Evolutionary conservation across 2,888 invertebrate species (phyloP), one percentile per base, ranked within the genome.

Genomic region (Amblyjoppa proteus): DNA sequence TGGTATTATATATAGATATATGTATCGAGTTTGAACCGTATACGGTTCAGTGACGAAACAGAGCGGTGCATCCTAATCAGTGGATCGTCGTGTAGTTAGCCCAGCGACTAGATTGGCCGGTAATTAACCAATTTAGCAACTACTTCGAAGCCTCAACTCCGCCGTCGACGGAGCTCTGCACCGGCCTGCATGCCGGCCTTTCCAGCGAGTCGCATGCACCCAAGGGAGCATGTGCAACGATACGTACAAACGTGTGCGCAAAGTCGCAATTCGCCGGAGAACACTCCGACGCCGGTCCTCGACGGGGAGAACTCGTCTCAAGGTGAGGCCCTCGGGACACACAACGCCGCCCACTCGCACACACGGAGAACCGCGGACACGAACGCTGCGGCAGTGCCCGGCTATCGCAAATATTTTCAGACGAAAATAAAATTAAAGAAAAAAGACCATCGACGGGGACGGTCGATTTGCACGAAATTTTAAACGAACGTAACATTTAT

Each of bases 121-220:
- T 79, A 83, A 83, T 83, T 83, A 83, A 83, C 64, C 79, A 83
- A 79, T 78, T 76, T 79, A 75, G 16, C 38, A 74, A 74, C n/a
- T 74, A 79, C 74, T 61, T 28, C 51, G 69, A 79, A 53, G 61
- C 58, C 34, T 38, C 38, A 45, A 51, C 70, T 61, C 38, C 13
- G 49, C 31, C 11, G 49, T 25, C 5, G 25, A 41, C 25, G 64
- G 34, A 31, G 51, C 11, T 75, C 34, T 74, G 25, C 13, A 11
- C 25, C 45, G 16, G n/a, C 34, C 5, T 28, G n/a, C 31, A 69
- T 28, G 13, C 5, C 7, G 5, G 20, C 49, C 25, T 45, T 45
- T 11, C 13, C 45, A 45, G 28, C 45, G 49, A 28, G 41, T 13
- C 28, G 49, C 61, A 31, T 31, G 45, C 74, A 73, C 38, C 58